phyloP scores from a whole-genome alignment of 2,113 vertebrate genomes.

The Hylia prasina region DNA sequence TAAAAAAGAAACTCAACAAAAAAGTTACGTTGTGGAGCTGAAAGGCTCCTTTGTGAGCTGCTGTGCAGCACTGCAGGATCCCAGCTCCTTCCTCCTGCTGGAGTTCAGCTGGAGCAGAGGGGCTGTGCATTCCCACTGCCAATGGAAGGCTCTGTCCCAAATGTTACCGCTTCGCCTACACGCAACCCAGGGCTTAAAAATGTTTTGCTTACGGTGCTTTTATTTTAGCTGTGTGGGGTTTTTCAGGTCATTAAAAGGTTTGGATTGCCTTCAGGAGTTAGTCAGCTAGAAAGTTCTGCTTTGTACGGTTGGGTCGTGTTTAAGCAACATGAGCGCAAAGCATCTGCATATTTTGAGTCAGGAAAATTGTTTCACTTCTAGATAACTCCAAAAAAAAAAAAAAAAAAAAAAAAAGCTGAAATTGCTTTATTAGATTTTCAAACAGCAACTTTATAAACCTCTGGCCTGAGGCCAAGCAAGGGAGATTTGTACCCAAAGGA shows the following conservation, averaged over 20 bases:
- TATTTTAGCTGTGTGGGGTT: neutral
- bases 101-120: neutral
- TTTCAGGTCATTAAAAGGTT: neutral
- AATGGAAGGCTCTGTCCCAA: neutral
- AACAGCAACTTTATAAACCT: constrained; percentile 12
- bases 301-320: neutral
- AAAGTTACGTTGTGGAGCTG: neutral
- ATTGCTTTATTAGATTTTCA: constrained; percentile 22
- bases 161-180: neutral
- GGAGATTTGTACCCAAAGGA: constrained; percentile 15
- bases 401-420: neutral
- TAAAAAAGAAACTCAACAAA: neutral
- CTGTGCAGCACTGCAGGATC: neutral
- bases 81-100: neutral
- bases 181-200: neutral
- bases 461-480: constrained; percentile 21
- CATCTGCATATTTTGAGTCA: constrained; percentile 1
- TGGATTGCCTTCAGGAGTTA: constrained; percentile 26
- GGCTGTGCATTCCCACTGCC: neutral
- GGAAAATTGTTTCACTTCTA: constrained; percentile 14
- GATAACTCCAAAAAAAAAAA: neutral
- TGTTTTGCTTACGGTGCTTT: neutral
- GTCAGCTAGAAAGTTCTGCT: constrained; percentile 7
- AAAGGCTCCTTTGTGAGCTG: constrained; percentile 39
- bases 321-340: neutral